phyloP scores from a whole-genome alignment of 1,140 invertebrate species.

The Harlomillsia oculata region DNA sequence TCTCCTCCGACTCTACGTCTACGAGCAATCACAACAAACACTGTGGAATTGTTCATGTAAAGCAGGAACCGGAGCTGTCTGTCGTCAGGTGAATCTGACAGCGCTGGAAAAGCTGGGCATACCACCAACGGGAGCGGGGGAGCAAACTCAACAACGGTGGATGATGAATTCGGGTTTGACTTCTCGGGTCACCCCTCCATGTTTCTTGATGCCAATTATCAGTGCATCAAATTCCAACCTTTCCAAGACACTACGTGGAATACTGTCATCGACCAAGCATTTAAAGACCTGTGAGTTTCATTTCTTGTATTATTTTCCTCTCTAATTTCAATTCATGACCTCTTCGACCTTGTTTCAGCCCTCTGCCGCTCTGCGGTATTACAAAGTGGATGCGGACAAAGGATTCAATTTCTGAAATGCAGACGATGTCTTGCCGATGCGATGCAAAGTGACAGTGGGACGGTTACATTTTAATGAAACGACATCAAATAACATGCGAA shows the following conservation, averaged over 20 bases:
- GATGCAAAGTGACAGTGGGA: slow-evolving; percentile 84
- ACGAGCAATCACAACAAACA: slow-evolving; percentile 43
- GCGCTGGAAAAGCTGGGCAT: too few species aligned
- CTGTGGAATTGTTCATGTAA: slow-evolving; percentile 50
- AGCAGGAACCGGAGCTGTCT: slow-evolving; percentile 70
- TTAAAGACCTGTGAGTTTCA: slow-evolving; percentile 68
- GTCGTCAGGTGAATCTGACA: too few species aligned
- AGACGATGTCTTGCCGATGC: slow-evolving; percentile 87
- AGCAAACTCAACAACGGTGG: slow-evolving; percentile 30
- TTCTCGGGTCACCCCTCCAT: slow-evolving; percentile 42
- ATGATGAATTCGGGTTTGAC: slow-evolving; percentile 50
- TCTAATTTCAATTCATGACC: slow-evolving; percentile 1
- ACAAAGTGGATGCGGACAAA: slow-evolving; percentile 90
- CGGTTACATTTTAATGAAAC: slow-evolving; percentile 96
- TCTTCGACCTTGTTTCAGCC: slow-evolving; percentile 45
- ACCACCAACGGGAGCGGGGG: slow-evolving; percentile 21
- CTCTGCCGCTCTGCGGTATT: slow-evolving; percentile 72
- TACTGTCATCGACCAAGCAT: slow-evolving; percentile 67
- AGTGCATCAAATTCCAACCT: slow-evolving; percentile 79
- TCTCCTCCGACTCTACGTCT: slow-evolving; percentile 52
- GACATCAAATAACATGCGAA: slow-evolving; percentile 97
- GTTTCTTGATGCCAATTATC: slow-evolving; percentile 55
- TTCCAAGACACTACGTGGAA: slow-evolving; percentile 80
- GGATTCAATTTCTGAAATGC: slow-evolving; percentile 94
- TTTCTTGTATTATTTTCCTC: not conserved